Base-by-base conservation (phyloP, 2,888 invertebrate genomes). In the Scaptomyza flava region DNA sequence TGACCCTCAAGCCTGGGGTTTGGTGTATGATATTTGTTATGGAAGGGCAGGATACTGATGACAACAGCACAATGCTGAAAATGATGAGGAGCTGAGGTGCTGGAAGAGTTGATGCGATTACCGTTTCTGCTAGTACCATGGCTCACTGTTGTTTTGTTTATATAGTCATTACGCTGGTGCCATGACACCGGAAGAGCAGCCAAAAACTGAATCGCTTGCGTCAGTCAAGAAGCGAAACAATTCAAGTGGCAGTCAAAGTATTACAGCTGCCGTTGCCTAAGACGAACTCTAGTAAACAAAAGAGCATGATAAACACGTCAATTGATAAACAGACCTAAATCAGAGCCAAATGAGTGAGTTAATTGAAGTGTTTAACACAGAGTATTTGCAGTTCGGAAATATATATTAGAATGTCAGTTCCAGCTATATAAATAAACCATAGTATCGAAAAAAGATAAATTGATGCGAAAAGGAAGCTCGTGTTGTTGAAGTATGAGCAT, bases 81-180 rank as follows among this genome's bases (percentile, higher is more conserved):
- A 56, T 42, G 61, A 58, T 62, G 61, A 62, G 67, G 51, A 72
- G 46, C 47, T 62, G n/a, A n/a, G 60, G 62, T 48, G 48, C 42
- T 53, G 9, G 57, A 50, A 51, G 34, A 46, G 23, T 50, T 71
- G 57, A 59, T 46, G 46, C 73, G 72, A 76, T 76, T 66, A 77
- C 54, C 47, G 58, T 31, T 53, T 56, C 60, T 30, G 33, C 60
- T 33, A 17, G 17, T 17, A 45, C 47, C 52, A 51, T 36, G 50
- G 38, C 56, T 41, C 48, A 17, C 33, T n/a, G 41, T 45, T 59
- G 57, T 58, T 69, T 78, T 81, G 81, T 87, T 81, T 84, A 74
- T 63, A 71, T 78, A 74, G 17, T 41, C 9, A 17, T 17, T 41
- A 76, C n/a, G n/a, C 54, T 66, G 68, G 65, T 60, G 41, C 47